Percentiles rank a stretch among this genome's conserved stretches.
Conservation (phyloP, 2,113 vertebrate species). For the Barbus barbus region DNA sequence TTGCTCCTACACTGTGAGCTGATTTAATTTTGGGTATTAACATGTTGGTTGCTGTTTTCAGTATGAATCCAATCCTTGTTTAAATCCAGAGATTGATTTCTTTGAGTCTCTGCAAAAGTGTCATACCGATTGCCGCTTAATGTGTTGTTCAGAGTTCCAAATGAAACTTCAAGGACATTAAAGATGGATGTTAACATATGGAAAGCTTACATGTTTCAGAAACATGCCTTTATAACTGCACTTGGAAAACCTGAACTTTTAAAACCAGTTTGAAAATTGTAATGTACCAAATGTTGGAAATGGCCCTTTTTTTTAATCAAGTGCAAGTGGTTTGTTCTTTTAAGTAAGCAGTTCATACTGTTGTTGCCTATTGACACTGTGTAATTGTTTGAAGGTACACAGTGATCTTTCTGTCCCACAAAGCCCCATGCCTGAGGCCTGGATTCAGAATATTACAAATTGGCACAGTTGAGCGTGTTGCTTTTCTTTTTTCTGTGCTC, state of each 20-base stretch:
- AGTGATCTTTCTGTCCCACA: background rate
- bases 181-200: background rate
- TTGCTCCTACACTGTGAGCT: slow-evolving; percentile 31
- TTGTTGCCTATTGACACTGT: background rate
- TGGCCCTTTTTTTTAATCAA: background rate
- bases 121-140: background rate
- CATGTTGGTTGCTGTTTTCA: slow-evolving; percentile 24
- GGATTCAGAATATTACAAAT: slow-evolving; percentile 12
- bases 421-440: background rate
- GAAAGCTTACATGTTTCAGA: background rate
- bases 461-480: background rate
- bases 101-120: background rate
- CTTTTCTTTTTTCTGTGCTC: background rate
- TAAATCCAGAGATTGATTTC: slow-evolving; percentile 11
- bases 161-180: background rate
- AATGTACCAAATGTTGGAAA: background rate
- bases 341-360: background rate
- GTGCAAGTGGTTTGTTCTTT: slow-evolving; percentile 19
- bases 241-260: background rate
- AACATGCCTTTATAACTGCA: background rate
- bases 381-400: background rate
- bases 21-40: slow-evolving; percentile 31
- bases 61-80: too few relatives aligned
- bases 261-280: background rate
- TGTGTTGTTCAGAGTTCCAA: background rate